These are phyloP conservation scores for Seladonia tumulorum DNA, from an alignment of 2,888 invertebrate species.

Conservation along the genomic window DNA sequence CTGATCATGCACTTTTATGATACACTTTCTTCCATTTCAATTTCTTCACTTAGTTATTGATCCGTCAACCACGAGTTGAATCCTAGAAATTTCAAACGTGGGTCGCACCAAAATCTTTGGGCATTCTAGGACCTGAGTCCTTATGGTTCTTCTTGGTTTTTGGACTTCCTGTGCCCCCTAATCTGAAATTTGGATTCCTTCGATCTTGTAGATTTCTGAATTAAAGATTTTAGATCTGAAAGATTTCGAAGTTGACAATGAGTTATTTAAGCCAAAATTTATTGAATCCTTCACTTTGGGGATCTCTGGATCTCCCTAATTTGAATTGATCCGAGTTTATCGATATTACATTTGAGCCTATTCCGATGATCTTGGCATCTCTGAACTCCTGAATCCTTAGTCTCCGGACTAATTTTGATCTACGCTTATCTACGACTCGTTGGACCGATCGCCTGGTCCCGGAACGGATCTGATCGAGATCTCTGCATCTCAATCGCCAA, in stretches of 20 bases:
- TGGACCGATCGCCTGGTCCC: background rate
- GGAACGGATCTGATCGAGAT: background rate
- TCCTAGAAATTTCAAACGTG: no score
- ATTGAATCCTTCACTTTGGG: no score
- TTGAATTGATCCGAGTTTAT: background rate
- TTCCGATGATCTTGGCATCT: background rate
- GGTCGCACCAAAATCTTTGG: no score
- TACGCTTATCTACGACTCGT: background rate
- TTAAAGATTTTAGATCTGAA: background rate
- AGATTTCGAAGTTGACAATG: background rate
- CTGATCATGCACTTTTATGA: background rate
- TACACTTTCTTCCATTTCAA: background rate
- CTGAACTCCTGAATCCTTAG: background rate
- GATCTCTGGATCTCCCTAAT: background rate
- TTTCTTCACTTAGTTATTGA: background rate
- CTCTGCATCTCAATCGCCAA: background rate
- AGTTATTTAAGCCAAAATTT: no score
- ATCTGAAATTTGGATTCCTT: no score
- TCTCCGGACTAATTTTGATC: background rate
- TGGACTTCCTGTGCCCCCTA: no score
- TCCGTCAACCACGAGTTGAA: no score
- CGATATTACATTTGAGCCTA: background rate
- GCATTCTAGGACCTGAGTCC: no score
- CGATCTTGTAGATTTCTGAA: no score
- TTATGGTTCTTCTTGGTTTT: no score